Evolutionary conservation across 2,888 invertebrate genomes (phyloP).

Genomic region (Hirtodrosophila histrioides): DNA sequence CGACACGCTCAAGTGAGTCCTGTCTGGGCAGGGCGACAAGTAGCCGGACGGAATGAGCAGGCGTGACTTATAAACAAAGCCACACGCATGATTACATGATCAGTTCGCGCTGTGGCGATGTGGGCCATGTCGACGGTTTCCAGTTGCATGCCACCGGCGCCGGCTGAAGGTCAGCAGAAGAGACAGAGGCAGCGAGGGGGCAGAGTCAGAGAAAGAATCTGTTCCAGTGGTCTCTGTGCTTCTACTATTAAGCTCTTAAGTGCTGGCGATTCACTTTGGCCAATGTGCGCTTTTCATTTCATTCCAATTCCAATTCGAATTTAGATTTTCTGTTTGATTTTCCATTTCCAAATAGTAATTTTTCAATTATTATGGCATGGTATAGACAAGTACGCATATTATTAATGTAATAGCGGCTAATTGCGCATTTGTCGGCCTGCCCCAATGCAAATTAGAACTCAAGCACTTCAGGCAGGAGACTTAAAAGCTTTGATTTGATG

Average conservation of each 20-base stretch:
- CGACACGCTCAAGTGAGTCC: slow-evolving; percentile 65
- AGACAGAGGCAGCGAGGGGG: neutral
- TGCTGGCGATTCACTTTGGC: slow-evolving; percentile 73
- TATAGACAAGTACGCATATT: slow-evolving; percentile 70
- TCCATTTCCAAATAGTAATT: slow-evolving; percentile 19
- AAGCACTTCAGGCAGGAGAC: slow-evolving; percentile 66
- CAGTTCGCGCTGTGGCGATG: slow-evolving; percentile 15
- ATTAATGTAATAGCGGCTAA: slow-evolving; percentile 78
- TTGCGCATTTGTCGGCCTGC: slow-evolving; percentile 66
- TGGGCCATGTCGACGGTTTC: slow-evolving; percentile 49
- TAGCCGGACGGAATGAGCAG: slow-evolving; percentile 32
- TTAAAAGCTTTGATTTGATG: slow-evolving; percentile 78
- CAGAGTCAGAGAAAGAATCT: neutral
- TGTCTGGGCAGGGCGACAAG: slow-evolving; percentile 52
- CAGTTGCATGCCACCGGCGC: slow-evolving; percentile 54
- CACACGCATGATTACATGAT: slow-evolving; percentile 70
- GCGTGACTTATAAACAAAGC: slow-evolving; percentile 73
- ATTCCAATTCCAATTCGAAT: slow-evolving; percentile 38
- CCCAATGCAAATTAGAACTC: slow-evolving; percentile 69
- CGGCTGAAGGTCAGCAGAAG: slow-evolving; percentile 38
- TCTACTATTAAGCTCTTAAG: slow-evolving; percentile 72
- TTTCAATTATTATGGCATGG: slow-evolving; percentile 51
- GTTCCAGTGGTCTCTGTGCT: slow-evolving; percentile 2
- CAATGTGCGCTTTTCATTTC: slow-evolving; percentile 73
- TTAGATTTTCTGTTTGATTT: slow-evolving; percentile 32